Evolutionary conservation across 1,140 invertebrate genomes (phyloP).

Genomic region (Aphidius gifuensis): DNA sequence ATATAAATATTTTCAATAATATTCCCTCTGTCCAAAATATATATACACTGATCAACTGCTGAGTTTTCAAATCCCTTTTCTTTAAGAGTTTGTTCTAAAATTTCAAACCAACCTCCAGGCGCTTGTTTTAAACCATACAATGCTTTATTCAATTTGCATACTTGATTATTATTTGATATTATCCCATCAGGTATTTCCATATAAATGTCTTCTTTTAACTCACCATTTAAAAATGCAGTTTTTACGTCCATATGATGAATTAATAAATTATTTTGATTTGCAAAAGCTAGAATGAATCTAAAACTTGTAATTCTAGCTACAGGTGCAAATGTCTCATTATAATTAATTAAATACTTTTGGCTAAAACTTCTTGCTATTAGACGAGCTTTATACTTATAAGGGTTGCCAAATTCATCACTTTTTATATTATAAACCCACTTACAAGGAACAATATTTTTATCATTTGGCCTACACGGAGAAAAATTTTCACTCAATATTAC

Average conservation of each 20-base stretch:
- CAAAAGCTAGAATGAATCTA: constrained; percentile 44
- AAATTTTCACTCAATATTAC: no score
- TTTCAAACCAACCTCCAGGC: constrained; percentile 43
- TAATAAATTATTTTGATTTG: constrained; percentile 48
- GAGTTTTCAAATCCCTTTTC: constrained; percentile 19
- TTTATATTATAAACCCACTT: constrained; percentile 23
- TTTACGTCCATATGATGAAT: constrained; percentile 42
- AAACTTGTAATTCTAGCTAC: constrained; percentile 28
- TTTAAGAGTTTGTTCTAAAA: constrained; percentile 20
- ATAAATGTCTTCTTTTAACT: constrained; percentile 39
- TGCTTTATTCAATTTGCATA: constrained; percentile 31
- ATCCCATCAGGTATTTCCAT: constrained; percentile 37
- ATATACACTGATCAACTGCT: constrained; percentile 21
- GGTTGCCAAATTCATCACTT: constrained; percentile 32
- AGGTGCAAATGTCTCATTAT: constrained; percentile 33
- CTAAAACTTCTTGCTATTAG: constrained; percentile 47
- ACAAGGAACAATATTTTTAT: constrained; percentile 27
- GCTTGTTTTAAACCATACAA: constrained; percentile 44
- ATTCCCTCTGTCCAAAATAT: constrained; percentile 15
- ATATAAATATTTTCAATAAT: constrained; percentile 28
- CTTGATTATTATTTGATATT: constrained; percentile 7
- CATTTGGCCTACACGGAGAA: no score
- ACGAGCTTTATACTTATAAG: constrained; percentile 43
- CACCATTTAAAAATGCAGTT: constrained; percentile 43
- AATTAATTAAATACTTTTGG: constrained; percentile 42